A percentile compares a stretch with the other conserved stretches of the same genome.
Conservation (phyloP, 2,797 vertebrate species). For the Aphelocoma californica region DNA sequence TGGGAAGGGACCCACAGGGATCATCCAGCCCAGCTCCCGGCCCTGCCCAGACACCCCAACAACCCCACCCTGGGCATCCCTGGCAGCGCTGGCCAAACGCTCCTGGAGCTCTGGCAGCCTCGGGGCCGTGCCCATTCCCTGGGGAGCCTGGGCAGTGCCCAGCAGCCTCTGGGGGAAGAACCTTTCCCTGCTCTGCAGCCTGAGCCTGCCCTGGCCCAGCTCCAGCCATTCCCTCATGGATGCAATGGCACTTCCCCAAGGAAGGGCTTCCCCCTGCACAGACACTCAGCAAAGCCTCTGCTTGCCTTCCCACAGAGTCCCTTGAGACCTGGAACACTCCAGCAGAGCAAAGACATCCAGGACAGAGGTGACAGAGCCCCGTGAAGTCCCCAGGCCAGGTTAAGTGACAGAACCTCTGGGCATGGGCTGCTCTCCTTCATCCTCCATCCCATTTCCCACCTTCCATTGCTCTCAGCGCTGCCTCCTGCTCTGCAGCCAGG, state of each 20-base stretch:
- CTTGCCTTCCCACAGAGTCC: background rate
- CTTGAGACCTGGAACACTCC: background rate
- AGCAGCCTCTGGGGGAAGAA: background rate
- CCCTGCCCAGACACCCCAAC: background rate
- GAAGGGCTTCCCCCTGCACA: background rate
- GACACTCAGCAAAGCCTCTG: background rate
- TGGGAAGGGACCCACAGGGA: too few relatives aligned
- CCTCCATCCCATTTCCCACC: background rate
- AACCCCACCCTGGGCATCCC: background rate
- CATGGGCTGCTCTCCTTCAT: background rate
- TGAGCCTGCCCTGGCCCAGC: background rate
- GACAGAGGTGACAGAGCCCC: background rate
- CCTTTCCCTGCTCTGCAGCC: background rate
- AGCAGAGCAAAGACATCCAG: background rate
- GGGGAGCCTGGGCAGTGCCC: background rate
- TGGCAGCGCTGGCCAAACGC: background rate
- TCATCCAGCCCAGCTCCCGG: rapidly evolving
- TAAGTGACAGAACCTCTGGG: background rate
- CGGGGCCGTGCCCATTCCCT: background rate
- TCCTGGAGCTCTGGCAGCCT: background rate
- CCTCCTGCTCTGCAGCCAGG: background rate
- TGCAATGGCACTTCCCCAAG: background rate
- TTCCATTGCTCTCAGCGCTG: background rate
- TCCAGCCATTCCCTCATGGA: background rate
- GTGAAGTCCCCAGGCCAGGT: background rate